Evolutionary conservation across 30 jellyfish, hydroid and myxozoan species (phyloP).

Genomic region (Sanderia malayensis): DNA sequence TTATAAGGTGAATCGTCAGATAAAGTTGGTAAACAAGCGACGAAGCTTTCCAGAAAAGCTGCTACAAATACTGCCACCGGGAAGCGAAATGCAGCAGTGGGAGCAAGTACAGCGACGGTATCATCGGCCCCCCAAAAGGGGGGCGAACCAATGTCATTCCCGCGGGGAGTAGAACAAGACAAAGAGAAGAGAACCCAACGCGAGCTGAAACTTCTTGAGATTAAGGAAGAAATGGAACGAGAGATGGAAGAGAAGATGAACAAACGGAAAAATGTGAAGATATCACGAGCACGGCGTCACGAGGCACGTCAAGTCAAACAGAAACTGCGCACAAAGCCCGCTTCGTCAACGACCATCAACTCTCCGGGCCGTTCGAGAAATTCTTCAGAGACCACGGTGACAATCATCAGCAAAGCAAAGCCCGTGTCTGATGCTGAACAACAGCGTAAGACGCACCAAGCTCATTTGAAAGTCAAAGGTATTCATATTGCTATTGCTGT

Average conservation of each 20-base stretch:
- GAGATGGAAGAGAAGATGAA: slow-evolving; percentile 33
- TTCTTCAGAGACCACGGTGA: slow-evolving; percentile 1
- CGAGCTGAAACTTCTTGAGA: slow-evolving; percentile 30
- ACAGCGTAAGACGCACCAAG: not conserved
- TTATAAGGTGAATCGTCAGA: no score
- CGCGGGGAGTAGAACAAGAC: no score
- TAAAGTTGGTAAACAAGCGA: no score
- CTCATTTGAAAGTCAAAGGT: not conserved
- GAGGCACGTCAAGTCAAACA: slow-evolving; percentile 31
- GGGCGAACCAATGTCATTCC: no score
- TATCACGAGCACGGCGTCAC: slow-evolving; percentile 41
- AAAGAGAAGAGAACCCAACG: not conserved
- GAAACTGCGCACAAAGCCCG: slow-evolving; percentile 16
- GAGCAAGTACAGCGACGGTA: no score
- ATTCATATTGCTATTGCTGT: no score
- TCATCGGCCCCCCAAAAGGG: no score
- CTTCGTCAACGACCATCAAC: no score
- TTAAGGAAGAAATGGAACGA: slow-evolving; percentile 56
- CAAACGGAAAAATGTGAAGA: slow-evolving; percentile 11
- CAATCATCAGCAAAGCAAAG: not conserved
- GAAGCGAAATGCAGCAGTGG: no score
- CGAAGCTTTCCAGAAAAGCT: no score
- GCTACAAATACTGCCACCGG: no score
- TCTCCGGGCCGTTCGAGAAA: slow-evolving; percentile 2
- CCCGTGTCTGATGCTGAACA: no score